Conservation (phyloP, 2,113 vertebrate species). For the Bos taurus region ARS-UCD2.0 NC_037356.1:10041001-10041500, state of each 20-base stretch:
- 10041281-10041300: neutral
- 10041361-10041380: neutral
- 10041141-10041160: neutral
- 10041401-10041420: neutral
- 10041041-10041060: neutral
- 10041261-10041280: neutral
- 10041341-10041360: neutral
- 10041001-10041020: neutral
- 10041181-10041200: neutral
- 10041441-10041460: neutral
- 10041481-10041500: neutral
- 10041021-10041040: neutral
- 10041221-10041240: neutral
- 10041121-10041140: neutral
- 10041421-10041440: neutral
- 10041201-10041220: neutral
- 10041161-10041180: neutral
- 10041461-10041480: neutral
- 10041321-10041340: neutral
- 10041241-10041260: neutral
- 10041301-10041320: neutral
- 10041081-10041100: neutral
- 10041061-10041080: neutral
- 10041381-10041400: neutral
- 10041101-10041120: neutral